Evolutionary conservation across 2,797 vertebrate species (phyloP).

Genomic region (Craterocephalus amniculus): DNA sequence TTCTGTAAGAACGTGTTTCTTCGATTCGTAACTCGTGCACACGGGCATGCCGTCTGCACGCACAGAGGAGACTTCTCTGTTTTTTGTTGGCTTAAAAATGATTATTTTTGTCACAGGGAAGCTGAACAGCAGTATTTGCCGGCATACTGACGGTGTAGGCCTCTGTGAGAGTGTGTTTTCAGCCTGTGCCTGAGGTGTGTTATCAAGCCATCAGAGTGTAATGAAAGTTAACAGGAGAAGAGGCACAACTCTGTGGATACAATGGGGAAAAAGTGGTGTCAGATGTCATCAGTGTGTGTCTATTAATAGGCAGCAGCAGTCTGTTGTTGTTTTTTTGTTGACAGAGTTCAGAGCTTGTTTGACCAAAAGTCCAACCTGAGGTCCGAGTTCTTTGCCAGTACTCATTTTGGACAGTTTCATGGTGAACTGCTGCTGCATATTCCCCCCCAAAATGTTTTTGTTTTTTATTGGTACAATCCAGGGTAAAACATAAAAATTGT

Average conservation of each 20-base stretch:
- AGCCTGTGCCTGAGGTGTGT: conserved; percentile 1
- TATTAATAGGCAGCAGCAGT: conserved; percentile 14
- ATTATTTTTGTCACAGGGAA: neutral
- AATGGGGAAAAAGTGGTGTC: conserved; percentile 14
- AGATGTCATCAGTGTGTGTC: conserved; percentile 6
- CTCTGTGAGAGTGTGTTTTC: neutral
- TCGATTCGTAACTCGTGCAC: neutral
- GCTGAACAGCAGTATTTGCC: neutral
- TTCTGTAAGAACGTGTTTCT: neutral
- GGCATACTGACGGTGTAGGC: neutral
- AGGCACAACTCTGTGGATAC: conserved; percentile 5
- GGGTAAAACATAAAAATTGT: neutral
- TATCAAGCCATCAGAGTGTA: conserved; percentile 12
- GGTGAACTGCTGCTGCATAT: neutral
- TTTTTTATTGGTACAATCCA: neutral
- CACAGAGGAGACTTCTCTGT: too few relatives aligned
- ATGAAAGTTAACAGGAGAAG: conserved; percentile 6
- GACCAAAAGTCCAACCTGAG: neutral
- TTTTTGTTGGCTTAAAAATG: neutral
- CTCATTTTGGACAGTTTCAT: neutral
- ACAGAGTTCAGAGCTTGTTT: conserved; percentile 15
- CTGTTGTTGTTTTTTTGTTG: neutral
- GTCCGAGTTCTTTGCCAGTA: neutral
- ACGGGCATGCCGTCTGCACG: neutral
- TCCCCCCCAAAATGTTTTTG: neutral